These are phyloP conservation scores for Sphaeramia orbicularis DNA, from an alignment of 2,797 vertebrate species.

Conservation along the genomic window DNA sequence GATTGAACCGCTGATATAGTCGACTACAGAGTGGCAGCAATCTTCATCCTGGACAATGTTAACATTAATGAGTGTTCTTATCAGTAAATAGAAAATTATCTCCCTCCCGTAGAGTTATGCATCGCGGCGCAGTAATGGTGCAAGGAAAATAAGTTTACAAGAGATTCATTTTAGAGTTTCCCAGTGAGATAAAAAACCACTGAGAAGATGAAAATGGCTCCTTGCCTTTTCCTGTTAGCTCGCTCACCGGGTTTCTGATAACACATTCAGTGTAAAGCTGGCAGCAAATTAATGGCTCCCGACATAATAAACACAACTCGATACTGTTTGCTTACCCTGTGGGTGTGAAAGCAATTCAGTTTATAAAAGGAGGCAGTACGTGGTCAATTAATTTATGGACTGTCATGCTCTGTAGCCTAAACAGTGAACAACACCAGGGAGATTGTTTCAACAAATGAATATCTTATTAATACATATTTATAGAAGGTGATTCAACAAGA, in stretches of 20 bases:
- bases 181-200: constrained; percentile 61
- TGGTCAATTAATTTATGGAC: constrained; percentile 58
- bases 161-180: constrained; percentile 67
- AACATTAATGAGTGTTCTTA: constrained; percentile 60
- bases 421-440: constrained; percentile 22
- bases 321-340: constrained; percentile 63
- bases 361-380: constrained; percentile 57
- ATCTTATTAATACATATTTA: constrained; percentile 5
- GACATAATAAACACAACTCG: constrained; percentile 76
- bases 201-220: constrained; percentile 74
- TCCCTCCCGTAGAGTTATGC: constrained; percentile 59
- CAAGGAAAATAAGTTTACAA: constrained; percentile 59
- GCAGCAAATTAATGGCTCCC: constrained; percentile 75
- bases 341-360: constrained; percentile 63
- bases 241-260: constrained; percentile 70
- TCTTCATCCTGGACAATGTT: constrained; percentile 17
- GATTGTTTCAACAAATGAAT: constrained; percentile 11
- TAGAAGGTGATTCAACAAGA: too few relatives aligned
- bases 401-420: constrained; percentile 59
- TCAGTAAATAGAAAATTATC: constrained; percentile 62
- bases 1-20: background rate
- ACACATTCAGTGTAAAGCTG: constrained; percentile 71
- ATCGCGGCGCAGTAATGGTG: constrained; percentile 63
- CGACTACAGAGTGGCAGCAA: background rate
- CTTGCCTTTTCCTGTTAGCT: constrained; percentile 67